Base-by-base conservation (phyloP, 2,113 vertebrate species). In the Rhea pennata region DNA sequence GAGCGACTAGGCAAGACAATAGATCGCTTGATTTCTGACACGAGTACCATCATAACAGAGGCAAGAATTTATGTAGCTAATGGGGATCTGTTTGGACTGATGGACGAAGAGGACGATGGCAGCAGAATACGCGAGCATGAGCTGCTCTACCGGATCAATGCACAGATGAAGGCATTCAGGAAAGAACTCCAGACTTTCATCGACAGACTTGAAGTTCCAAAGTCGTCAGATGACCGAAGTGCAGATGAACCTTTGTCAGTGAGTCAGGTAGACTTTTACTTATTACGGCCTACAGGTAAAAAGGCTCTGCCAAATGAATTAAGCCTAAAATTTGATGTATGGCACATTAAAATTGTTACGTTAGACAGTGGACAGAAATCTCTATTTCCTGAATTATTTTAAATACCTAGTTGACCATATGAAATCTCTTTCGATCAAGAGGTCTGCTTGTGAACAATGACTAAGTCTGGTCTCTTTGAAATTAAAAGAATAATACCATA, bases 101-200 rank as follows among this genome's bases (percentile, higher is more conserved):
- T 99, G 98, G 99, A 99, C 23, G 99, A 99, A 71, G 99, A 99
- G 53, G 99, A 99, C 0, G 99, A 99, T 29, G 99, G 99, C 87
- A 98, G 99, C 97, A 98, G 99, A 83, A 99, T 99, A 98, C 98
- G 99, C 0, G 99, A 99, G 94, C 99, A 99, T 27, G 99, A 99
- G 98, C 98, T 99, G 86, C 98, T 99, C 64, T 99, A 99, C 97
- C 98, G 99, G 44, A 99, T 99, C 97, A 99, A 99, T 1, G 99
- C 99, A 13, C 99, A 99, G 98, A 99, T 99, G 99, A 99, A 99
- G 97, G 98, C 99, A 46, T 99, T 99, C 97, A 98, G 99, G 97
- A 99, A 99, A 97, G 99, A 99, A 97, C 98, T 99, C 90, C 99
- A 99, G 98, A 98, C 98, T 95, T 99, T 99, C 96, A 99, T 99